Percentiles rank a stretch among this genome's conserved stretches.
Conservation (phyloP, 2,888 invertebrate genomes). For the Oscheius sp. region DNA sequence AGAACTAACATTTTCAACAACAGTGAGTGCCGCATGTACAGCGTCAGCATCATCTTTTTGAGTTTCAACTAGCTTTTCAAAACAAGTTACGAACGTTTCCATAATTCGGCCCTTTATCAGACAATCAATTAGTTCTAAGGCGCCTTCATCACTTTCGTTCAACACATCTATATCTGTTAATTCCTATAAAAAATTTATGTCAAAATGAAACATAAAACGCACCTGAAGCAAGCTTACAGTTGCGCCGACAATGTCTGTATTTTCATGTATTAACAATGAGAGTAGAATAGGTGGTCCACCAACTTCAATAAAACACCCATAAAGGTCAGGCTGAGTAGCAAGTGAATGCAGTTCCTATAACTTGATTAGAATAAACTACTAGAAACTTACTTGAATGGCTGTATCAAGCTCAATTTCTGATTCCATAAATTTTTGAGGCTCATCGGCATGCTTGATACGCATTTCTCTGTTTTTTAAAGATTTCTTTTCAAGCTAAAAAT, state of each 20-base stretch:
- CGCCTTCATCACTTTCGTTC: conserved; percentile 76
- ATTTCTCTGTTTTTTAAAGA: conserved; percentile 93
- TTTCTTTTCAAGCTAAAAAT: conserved; percentile 80
- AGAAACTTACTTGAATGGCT: conserved; percentile 75
- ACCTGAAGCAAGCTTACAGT: conserved; percentile 77
- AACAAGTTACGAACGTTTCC: conserved; percentile 80
- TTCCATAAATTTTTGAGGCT: conserved; percentile 82
- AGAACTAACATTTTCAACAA: conserved; percentile 86
- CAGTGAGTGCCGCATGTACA: conserved; percentile 89
- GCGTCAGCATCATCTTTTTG: conserved; percentile 82
- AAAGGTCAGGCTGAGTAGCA: conserved; percentile 93
- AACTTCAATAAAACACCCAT: conserved; percentile 87
- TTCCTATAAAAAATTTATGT: conserved; percentile 76
- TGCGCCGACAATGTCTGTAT: conserved; percentile 88
- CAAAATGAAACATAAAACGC: neutral
- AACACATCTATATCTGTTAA: conserved; percentile 94
- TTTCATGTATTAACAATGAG: conserved; percentile 91
- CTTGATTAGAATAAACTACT: neutral
- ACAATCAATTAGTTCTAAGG: conserved; percentile 81
- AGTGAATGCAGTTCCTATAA: conserved; percentile 86
- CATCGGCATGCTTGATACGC: conserved; percentile 92
- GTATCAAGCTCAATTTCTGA: conserved; percentile 93
- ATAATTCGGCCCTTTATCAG: conserved; percentile 88
- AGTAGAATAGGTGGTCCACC: conserved; percentile 87
- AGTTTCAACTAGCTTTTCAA: conserved; percentile 82